phyloP scores from a whole-genome alignment of 1,140 invertebrate genomes.

The Platorchestia sp. region DNA sequence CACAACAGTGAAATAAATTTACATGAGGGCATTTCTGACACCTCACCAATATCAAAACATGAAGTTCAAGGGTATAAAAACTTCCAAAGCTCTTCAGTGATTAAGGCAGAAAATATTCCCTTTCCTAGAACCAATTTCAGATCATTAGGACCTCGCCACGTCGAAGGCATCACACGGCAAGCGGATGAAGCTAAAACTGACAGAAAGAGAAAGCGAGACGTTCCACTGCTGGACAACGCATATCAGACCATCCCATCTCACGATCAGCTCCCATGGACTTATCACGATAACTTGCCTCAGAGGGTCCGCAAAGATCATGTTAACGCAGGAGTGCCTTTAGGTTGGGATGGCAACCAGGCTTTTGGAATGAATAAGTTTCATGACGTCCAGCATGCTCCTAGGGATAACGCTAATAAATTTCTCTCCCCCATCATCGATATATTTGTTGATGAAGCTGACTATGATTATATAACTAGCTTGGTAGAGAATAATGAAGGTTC shows the following conservation, averaged over 20 bases:
- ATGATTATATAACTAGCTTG: neutral
- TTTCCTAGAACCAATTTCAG: neutral
- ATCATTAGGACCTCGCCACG: neutral
- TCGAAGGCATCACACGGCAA: neutral
- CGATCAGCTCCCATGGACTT: neutral
- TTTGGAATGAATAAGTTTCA: neutral
- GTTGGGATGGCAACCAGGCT: neutral
- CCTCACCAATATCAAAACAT: neutral
- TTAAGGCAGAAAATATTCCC: neutral
- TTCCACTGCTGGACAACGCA: neutral
- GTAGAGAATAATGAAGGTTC: neutral
- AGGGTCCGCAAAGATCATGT: neutral
- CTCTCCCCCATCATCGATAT: neutral
- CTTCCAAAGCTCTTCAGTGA: neutral
- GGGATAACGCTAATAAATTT: neutral
- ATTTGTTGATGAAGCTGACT: neutral
- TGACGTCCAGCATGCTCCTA: neutral
- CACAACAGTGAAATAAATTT: neutral
- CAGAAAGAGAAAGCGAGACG: neutral
- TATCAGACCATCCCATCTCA: neutral
- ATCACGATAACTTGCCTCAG: conserved; percentile 9
- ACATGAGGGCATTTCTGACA: neutral
- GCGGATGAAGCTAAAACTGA: neutral
- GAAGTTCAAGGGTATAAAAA: neutral
- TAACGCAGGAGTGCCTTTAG: neutral